Percentiles rank a stretch among this genome's conserved stretches.
Evolutionary conservation across 2,888 invertebrate genomes (phyloP).

Genomic region (Penaeus monodon): DNA sequence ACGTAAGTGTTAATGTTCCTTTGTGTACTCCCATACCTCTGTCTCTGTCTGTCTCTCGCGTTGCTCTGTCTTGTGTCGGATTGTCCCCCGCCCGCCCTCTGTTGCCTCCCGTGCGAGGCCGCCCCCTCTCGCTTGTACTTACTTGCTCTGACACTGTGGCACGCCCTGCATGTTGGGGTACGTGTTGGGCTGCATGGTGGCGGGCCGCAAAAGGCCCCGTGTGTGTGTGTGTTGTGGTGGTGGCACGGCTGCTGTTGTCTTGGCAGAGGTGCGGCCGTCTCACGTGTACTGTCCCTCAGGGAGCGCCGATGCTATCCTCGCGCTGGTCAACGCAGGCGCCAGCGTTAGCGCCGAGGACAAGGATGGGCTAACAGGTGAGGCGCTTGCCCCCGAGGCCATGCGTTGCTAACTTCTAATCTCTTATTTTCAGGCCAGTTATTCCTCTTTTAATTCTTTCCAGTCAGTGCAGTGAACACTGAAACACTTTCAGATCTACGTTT

Average conservation of each 20-base stretch:
- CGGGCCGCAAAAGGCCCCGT: constrained; percentile 9
- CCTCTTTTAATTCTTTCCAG: too few species aligned
- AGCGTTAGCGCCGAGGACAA: constrained; percentile 86
- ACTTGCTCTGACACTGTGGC: neutral
- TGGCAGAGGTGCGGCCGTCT: constrained; percentile 67
- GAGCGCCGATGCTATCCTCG: constrained; percentile 89
- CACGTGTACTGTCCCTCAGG: constrained; percentile 72
- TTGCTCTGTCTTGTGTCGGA: neutral
- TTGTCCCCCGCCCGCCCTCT: neutral
- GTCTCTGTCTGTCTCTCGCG: neutral
- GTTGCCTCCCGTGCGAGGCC: neutral
- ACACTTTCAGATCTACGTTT: too few species aligned
- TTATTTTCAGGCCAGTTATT: too few species aligned
- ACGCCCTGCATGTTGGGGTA: neutral
- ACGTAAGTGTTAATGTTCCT: neutral
- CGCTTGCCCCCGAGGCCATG: too few species aligned
- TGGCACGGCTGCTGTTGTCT: constrained; percentile 56
- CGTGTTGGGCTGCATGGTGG: constrained; percentile 6
- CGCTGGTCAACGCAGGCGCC: constrained; percentile 88
- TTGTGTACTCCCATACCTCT: neutral
- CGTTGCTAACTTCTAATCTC: too few species aligned
- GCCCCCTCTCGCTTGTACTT: neutral
- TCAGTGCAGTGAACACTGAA: too few species aligned
- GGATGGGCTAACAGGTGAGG: constrained; percentile 84
- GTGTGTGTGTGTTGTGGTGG: constrained; percentile 47